Evolutionary conservation across 2,113 vertebrate species (phyloP).

Genomic region (Perca flavescens): DNA sequence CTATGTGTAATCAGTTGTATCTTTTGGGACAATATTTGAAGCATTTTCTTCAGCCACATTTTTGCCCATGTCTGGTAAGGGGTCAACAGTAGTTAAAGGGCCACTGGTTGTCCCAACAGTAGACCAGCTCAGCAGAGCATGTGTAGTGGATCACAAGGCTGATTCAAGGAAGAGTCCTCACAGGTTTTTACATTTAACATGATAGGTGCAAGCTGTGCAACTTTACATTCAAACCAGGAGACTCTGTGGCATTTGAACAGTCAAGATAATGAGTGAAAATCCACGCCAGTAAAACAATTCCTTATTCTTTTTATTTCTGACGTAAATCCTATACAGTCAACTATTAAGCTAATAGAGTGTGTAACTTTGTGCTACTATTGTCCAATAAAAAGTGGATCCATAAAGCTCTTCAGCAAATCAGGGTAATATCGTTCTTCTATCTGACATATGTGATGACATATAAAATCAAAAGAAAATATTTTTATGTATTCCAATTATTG

Average conservation of each 20-base stretch:
- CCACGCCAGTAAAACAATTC: constrained; percentile 94
- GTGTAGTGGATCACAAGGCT: constrained; percentile 60
- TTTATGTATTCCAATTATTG: constrained; percentile 82
- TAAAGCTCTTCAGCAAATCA: constrained; percentile 82
- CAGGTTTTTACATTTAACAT: constrained; percentile 86
- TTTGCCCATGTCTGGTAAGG: constrained; percentile 54
- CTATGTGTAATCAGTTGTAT: constrained; percentile 2
- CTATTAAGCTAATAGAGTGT: constrained; percentile 89
- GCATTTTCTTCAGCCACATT: constrained; percentile 52
- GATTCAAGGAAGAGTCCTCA: constrained; percentile 70
- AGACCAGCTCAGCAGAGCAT: neutral
- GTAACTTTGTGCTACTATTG: constrained; percentile 84
- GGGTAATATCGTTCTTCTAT: constrained; percentile 80
- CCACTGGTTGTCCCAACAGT: constrained; percentile 60
- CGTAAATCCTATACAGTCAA: constrained; percentile 84
- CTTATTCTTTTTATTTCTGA: constrained; percentile 88
- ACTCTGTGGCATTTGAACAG: constrained; percentile 99
- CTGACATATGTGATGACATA: constrained; percentile 77
- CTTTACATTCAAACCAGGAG: constrained; percentile 98
- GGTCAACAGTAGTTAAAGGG: constrained; percentile 67
- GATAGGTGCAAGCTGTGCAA: constrained; percentile 97
- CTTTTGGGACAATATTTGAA: constrained; percentile 32
- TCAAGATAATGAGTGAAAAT: constrained; percentile 96
- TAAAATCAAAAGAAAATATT: constrained; percentile 78
- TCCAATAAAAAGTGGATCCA: constrained; percentile 91